A percentile compares a stretch with the other conserved stretches of the same genome.
Conservation (phyloP, 2,888 invertebrate species). For the Eustalomyia histrio region DNA sequence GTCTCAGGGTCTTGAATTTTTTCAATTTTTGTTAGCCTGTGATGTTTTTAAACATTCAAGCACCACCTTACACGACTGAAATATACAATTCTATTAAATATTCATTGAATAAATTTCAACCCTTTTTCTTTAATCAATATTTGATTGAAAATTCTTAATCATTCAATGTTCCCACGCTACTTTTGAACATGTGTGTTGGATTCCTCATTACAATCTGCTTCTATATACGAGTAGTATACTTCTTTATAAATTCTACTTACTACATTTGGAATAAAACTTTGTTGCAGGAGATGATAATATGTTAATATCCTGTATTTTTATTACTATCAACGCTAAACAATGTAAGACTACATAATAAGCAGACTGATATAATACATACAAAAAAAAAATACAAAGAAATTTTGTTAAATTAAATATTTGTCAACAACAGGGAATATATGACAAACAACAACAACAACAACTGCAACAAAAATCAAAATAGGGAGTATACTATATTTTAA, state of each 20-base stretch:
- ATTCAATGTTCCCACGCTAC: conserved; percentile 50
- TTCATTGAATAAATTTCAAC: conserved; percentile 51
- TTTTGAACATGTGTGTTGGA: conserved; percentile 48
- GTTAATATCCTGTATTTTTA: conserved; percentile 59
- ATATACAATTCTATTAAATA: conserved; percentile 24
- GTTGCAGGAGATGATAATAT: conserved; percentile 22
- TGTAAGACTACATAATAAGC: conserved; percentile 44
- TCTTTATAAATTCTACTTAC: not conserved
- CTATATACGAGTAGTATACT: too few relatives aligned
- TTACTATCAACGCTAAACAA: conserved; percentile 23
- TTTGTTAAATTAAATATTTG: conserved; percentile 34
- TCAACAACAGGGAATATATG: conserved; percentile 8
- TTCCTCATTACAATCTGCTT: not conserved
- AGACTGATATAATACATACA: not conserved
- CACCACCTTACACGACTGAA: too few relatives aligned
- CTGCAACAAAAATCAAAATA: not conserved
- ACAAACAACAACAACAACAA: not conserved
- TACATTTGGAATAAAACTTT: not conserved
- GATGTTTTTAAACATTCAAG: too few relatives aligned
- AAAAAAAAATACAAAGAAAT: not conserved
- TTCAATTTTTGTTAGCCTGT: too few relatives aligned
- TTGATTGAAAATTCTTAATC: conserved; percentile 37
- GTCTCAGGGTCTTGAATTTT: too few relatives aligned
- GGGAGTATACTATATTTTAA: conserved; percentile 2
- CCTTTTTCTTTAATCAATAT: conserved; percentile 47